Conservation (phyloP, 2,888 invertebrate genomes). For the Keiferia lycopersicella region DNA sequence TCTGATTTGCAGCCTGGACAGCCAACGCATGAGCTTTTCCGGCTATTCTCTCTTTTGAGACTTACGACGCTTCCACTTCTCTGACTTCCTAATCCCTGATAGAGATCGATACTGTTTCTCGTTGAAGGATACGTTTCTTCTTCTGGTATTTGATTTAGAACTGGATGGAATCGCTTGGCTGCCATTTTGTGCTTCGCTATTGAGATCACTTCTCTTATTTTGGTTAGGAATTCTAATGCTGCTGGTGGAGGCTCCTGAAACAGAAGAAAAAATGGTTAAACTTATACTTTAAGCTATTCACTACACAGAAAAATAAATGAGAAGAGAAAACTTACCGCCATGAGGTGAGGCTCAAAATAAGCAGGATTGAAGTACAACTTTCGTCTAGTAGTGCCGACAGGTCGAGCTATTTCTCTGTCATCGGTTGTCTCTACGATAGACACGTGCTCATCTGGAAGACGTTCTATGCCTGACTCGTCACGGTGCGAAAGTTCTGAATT, state of each 20-base stretch:
- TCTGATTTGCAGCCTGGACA: constrained; percentile 84
- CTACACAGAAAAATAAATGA: background rate
- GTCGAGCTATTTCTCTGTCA: constrained; percentile 84
- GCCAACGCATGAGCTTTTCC: constrained; percentile 82
- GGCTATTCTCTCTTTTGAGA: constrained; percentile 83
- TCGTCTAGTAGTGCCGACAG: constrained; percentile 86
- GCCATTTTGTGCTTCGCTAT: constrained; percentile 95
- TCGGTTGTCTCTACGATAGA: constrained; percentile 91
- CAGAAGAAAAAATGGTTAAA: constrained; percentile 33
- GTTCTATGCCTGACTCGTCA: constrained; percentile 83
- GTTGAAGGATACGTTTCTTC: constrained; percentile 82
- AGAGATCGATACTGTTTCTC: constrained; percentile 75
- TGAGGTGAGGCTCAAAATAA: constrained; percentile 93
- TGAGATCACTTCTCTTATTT: constrained; percentile 94
- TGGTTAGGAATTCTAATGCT: constrained; percentile 92
- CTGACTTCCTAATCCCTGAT: constrained; percentile 74
- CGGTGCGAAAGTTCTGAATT: constrained; percentile 65
- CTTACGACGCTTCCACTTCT: constrained; percentile 79
- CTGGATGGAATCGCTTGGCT: constrained; percentile 89
- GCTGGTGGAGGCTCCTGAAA: constrained; percentile 94
- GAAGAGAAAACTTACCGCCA: constrained; percentile 82
- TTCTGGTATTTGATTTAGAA: constrained; percentile 90
- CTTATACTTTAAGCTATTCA: background rate
- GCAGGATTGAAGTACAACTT: constrained; percentile 95
- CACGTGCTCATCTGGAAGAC: constrained; percentile 91